Percentiles rank a stretch among this genome's conserved stretches.
Evolutionary conservation across 2,797 vertebrate species (phyloP).

Genomic region (Enteromius viviparus): DNA sequence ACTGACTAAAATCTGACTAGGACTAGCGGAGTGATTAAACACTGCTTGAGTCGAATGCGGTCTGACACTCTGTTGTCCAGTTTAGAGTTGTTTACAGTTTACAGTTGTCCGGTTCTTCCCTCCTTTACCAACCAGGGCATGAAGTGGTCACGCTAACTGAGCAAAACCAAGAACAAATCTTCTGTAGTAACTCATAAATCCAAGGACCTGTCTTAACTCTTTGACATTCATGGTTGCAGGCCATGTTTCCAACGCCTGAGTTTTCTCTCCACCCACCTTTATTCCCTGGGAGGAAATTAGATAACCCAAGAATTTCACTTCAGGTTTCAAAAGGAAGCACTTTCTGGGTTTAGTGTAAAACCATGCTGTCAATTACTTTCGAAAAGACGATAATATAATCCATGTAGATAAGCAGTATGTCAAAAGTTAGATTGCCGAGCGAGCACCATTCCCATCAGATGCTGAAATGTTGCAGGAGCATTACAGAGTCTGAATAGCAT

Average conservation of each 20-base stretch:
- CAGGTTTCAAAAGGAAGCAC: constrained; percentile 28
- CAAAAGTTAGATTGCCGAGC: no score
- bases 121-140: no score
- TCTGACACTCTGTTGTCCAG: no score
- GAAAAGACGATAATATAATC: no score
- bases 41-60: no score
- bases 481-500: no score
- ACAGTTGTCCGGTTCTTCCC: no score
- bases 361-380: constrained; percentile 31
- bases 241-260: constrained; percentile 27
- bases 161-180: constrained; percentile 45
- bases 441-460: no score
- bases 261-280: constrained; percentile 39
- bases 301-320: constrained; percentile 55
- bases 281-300: constrained; percentile 8
- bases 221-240: constrained; percentile 5
- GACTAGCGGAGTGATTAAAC: constrained; percentile 16
- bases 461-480: no score
- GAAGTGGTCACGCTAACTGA: no score
- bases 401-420: no score
- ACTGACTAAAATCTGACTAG: constrained; percentile 27
- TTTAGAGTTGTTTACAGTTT: no score
- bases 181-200: constrained; percentile 52
- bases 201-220: constrained; percentile 43
- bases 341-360: constrained; percentile 45